A percentile compares a stretch with the other conserved stretches of the same genome.
Conservation (phyloP, 2,797 vertebrate species). For the Lepilemur septentrionalis region DNA sequence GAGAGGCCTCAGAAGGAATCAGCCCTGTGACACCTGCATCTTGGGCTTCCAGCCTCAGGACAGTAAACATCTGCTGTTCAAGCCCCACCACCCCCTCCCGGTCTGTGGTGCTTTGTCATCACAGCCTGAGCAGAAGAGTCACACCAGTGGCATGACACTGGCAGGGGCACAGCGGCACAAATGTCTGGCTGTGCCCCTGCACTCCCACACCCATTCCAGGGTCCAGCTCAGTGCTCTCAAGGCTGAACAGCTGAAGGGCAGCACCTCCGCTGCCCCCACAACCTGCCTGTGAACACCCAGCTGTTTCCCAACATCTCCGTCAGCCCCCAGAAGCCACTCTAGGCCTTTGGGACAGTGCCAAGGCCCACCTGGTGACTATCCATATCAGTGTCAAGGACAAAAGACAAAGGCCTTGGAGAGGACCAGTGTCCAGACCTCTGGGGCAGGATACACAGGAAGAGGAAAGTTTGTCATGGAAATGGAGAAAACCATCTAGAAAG, state of each 20-base stretch:
- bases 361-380: not conserved
- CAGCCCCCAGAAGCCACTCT: not conserved
- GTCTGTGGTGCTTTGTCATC: accelerated
- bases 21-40: not conserved
- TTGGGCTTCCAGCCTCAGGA: not conserved
- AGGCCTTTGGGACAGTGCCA: accelerated
- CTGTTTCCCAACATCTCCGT: accelerated
- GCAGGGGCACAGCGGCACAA: not conserved
- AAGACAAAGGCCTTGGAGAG: not conserved
- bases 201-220: not conserved
- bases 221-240: not conserved
- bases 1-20: not conserved
- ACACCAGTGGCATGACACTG: not conserved
- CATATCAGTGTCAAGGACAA: not conserved
- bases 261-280: not conserved
- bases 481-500: accelerated
- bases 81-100: accelerated
- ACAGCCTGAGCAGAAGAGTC: not conserved
- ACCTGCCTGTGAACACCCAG: not conserved
- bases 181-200: accelerated
- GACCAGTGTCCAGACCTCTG: not conserved
- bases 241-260: not conserved
- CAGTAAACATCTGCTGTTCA: not conserved
- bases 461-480: accelerated
- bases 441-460: not conserved